Conservation (phyloP, 2,113 vertebrate genomes). For the Cairina moschata region DNA sequence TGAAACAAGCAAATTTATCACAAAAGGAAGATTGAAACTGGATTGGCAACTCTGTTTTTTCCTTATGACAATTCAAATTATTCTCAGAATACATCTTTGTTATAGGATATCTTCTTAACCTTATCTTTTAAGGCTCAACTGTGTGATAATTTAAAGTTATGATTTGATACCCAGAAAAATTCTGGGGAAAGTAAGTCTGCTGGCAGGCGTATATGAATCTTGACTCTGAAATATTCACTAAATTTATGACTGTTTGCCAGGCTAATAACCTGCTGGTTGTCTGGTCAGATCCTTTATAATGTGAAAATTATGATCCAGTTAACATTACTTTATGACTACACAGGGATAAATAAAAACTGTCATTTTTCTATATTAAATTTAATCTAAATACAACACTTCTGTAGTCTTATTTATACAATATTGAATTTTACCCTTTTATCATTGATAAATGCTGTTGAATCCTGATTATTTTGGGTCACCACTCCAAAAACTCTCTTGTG, state of each 20-base stretch:
- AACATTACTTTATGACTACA: conserved; percentile 2
- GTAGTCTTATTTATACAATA: background rate
- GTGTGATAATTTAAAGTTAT: background rate
- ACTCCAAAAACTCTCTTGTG: background rate
- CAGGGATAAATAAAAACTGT: background rate
- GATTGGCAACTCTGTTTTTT: conserved; percentile 9
- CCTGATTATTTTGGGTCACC: background rate
- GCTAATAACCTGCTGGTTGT: background rate
- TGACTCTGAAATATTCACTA: background rate
- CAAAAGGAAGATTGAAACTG: conserved; percentile 18
- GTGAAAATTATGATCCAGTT: conserved; percentile 41
- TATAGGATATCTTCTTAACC: background rate
- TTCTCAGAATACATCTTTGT: background rate
- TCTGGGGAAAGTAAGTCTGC: background rate
- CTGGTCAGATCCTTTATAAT: conserved; percentile 14
- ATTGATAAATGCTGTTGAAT: background rate
- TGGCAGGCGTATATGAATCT: background rate
- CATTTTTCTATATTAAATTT: conserved; percentile 32
- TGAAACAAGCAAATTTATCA: conserved; percentile 28
- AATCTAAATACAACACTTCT: background rate
- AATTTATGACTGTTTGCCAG: conserved; percentile 32
- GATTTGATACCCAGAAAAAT: background rate
- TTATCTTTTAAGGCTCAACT: background rate
- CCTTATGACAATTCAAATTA: background rate
- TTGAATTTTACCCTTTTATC: background rate